Evolutionary conservation across 2,113 vertebrate genomes (phyloP).

Genomic region (Ammodramus savannarum): DNA sequence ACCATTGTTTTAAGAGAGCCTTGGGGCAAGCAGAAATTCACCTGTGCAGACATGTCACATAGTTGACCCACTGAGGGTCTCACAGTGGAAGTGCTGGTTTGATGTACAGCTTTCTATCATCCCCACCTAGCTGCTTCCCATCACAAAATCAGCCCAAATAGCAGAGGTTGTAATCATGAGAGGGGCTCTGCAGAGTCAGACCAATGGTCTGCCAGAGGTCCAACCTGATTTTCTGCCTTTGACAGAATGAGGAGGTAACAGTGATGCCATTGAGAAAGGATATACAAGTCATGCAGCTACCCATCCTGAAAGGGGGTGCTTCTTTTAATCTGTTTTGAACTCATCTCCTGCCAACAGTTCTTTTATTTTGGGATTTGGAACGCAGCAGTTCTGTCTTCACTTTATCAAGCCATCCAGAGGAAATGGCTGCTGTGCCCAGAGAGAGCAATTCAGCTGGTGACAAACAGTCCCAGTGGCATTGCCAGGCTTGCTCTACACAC

Average conservation of each 20-base stretch:
- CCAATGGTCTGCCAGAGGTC: not conserved
- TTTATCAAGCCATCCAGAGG: not conserved
- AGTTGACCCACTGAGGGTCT: not conserved
- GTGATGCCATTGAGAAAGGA: not conserved
- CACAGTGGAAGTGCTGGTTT: not conserved
- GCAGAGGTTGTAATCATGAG: not conserved
- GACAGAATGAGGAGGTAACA: not conserved
- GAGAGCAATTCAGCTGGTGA: not conserved
- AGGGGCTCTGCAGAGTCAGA: not conserved
- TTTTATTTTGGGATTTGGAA: not conserved
- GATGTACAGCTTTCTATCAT: not conserved
- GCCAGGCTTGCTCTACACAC: not conserved
- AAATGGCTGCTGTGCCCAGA: not conserved
- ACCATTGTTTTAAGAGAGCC: not conserved
- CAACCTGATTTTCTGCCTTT: not conserved
- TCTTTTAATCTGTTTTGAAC: not conserved
- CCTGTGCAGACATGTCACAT: not conserved
- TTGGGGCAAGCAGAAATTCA: not conserved
- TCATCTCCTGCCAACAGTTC: not conserved
- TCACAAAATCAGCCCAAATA: not conserved
- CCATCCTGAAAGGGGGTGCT: not conserved
- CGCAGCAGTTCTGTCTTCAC: not conserved
- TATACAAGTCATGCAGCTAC: not conserved
- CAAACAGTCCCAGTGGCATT: not conserved
- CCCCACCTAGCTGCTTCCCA: not conserved